Percentiles rank a stretch among this genome's conserved stretches.
Conservation (phyloP, 2,113 vertebrate genomes). For the Corythaixoides concolor region DNA sequence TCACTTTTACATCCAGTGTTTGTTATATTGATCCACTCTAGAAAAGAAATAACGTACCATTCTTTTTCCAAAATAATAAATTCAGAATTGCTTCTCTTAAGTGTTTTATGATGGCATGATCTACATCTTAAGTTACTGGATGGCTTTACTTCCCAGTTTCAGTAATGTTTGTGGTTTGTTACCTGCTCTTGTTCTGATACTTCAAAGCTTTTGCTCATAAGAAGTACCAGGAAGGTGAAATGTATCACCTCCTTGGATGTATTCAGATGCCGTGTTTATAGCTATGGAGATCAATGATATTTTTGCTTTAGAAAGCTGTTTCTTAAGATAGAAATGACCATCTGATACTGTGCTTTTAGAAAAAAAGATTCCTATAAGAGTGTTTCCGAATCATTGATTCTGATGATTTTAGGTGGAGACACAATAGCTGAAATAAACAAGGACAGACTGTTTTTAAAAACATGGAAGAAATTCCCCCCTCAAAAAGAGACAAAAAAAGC, state of each 20-base stretch:
- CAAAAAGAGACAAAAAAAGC: not conserved
- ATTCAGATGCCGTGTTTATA: not conserved
- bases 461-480: not conserved
- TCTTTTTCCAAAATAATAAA: not conserved
- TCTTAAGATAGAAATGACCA: not conserved
- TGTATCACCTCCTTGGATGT: not conserved
- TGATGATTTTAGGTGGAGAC: not conserved
- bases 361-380: not conserved
- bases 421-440: not conserved
- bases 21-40: not conserved
- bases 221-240: not conserved
- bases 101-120: not conserved
- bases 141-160: not conserved
- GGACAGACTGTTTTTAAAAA: not conserved
- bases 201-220: not conserved
- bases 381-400: not conserved
- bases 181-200: not conserved
- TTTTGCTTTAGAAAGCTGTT: conserved; percentile 9
- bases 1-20: not conserved
- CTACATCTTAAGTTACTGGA: not conserved
- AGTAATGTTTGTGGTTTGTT: not conserved
- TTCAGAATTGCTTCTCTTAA: not conserved
- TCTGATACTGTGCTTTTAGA: not conserved
- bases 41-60: not conserved
- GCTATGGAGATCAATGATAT: not conserved